Evolutionary conservation across 2,888 invertebrate genomes (phyloP).

Genomic region (Habroteleia sp.): DNA sequence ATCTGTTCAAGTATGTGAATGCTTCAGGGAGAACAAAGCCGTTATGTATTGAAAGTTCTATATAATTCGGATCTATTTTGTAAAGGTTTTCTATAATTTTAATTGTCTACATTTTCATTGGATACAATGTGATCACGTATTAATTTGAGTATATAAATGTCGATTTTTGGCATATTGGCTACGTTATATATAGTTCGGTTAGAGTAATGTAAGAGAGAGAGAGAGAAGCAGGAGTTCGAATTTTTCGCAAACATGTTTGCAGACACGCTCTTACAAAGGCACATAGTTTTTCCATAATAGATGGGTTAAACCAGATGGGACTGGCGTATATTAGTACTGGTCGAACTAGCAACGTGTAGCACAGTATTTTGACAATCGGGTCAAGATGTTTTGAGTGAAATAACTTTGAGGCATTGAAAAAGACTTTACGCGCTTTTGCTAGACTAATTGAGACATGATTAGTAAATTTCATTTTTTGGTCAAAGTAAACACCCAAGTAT

Average conservation of each 20-base stretch:
- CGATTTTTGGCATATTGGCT: slow-evolving; percentile 1
- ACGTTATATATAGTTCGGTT: neutral
- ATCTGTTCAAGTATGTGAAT: neutral
- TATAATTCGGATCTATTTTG: neutral
- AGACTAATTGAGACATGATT: neutral
- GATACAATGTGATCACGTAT: neutral
- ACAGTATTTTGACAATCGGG: neutral
- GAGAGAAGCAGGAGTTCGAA: too few relatives aligned
- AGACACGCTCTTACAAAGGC: neutral
- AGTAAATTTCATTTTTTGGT: neutral
- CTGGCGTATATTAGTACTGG: neutral
- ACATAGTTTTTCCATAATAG: neutral
- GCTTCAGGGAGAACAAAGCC: slow-evolving; percentile 1
- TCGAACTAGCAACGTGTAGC: neutral
- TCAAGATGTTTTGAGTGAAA: neutral
- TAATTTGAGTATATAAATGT: neutral
- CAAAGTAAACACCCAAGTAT: neutral
- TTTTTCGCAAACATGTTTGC: neutral
- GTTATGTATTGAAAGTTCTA: too few relatives aligned
- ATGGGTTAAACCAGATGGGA: neutral
- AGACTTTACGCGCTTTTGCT: neutral
- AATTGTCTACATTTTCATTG: neutral
- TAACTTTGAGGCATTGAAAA: neutral
- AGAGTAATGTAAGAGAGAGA: neutral
- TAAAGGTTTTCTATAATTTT: neutral